These are phyloP conservation scores for Rotaria sp. DNA, from an alignment of 2,888 invertebrate species.

Conservation along the genomic window DNA sequence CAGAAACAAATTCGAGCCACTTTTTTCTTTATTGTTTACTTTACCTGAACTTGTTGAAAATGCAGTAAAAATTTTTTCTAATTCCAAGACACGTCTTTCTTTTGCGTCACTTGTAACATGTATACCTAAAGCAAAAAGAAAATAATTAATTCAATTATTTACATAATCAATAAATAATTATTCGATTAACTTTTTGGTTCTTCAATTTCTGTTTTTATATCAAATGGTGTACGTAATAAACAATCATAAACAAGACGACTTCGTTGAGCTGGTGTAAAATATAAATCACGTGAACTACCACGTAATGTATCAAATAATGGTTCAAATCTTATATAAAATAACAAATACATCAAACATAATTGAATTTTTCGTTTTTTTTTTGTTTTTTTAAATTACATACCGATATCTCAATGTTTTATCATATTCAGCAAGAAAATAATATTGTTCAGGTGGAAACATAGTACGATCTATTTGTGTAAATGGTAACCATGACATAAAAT, in stretches of 20 bases:
- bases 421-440: slow-evolving; percentile 28
- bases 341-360: too few relatives aligned
- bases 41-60: neutral
- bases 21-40: neutral
- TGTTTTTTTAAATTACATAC: neutral
- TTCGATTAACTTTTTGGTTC: neutral
- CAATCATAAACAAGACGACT: slow-evolving; percentile 25
- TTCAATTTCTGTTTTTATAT: neutral
- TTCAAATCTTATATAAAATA: neutral
- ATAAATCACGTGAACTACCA: neutral
- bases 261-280: slow-evolving; percentile 26
- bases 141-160: neutral
- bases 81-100: slow-evolving; percentile 12
- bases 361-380: neutral
- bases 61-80: slow-evolving; percentile 25
- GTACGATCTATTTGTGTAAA: slow-evolving; percentile 11
- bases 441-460: neutral
- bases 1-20: too few relatives aligned
- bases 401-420: slow-evolving; percentile 25
- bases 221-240: slow-evolving; percentile 6
- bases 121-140: neutral
- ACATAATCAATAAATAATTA: neutral
- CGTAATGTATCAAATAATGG: slow-evolving; percentile 5
- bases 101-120: neutral
- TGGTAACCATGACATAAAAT: slow-evolving; percentile 10